Base-by-base conservation (phyloP, 2,888 invertebrate genomes). In the Leptura quadrifasciata region DNA sequence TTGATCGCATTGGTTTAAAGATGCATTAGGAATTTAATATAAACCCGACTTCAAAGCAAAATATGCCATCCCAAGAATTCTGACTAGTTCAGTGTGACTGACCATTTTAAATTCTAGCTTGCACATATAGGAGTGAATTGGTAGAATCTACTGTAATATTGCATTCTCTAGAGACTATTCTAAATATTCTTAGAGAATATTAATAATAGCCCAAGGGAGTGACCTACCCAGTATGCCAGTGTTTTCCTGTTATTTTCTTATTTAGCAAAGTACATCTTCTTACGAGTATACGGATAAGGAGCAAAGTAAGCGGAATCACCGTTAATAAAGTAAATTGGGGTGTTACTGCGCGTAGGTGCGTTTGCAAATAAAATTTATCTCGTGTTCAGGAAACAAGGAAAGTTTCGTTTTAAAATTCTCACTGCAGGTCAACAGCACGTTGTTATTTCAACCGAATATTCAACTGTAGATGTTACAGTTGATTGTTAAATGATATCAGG, bases 1-100 rank as follows among this genome's bases (percentile, higher is more conserved):
- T 47, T 47, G 47, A 47, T 47, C 47, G 2, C n/a, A n/a, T n/a
- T 47, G 47, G 17, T 47, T 47, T n/a, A 6, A 15, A 12, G 5
- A 47, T n/a, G 47, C n/a, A 47, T 47, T 47, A 47, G 47, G n/a
- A 47, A 47, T 47, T 47, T 47, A 47, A 47, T 47, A 47, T n/a
- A 5, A 47, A n/a, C n/a, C n/a, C 47, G 6, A 47, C 47, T 47
- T 47, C n/a, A 47, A 47, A 47, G 15, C 47, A 47, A 47, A 47
- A n/a, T n/a, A 39, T 1, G 47, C 5, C n/a, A 4, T 47, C n/a
- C 15, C 12, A 1, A n/a, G 47, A 47, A 47, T n/a, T n/a, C 15
- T 3, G 17, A 47, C n/a, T 47, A 47, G 15, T 8, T 10, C 15
- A 15, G 47, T 47, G 47, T 47, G 47, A 47, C 1, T 47, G 47